Base-by-base conservation (phyloP, 2,797 vertebrate species). In the Sebastes elongatus region DNA sequence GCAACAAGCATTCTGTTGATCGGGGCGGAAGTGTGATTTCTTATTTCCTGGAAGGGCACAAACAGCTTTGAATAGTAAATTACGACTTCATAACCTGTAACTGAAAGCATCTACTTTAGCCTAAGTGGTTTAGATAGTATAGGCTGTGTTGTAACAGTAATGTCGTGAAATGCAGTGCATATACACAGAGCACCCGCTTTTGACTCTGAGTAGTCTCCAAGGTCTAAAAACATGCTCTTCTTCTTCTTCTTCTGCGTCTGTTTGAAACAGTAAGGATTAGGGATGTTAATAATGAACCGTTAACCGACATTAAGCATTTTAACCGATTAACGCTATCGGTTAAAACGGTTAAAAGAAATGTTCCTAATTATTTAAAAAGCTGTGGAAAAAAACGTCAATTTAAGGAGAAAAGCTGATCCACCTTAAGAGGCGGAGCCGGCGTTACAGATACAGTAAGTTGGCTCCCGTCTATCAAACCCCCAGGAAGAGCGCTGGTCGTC, bases 41-140 rank as follows among this genome's bases (percentile, higher is more conserved):
- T 55, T 35, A 76, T 77, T 68, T 71, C 30, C 52, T 38, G 38
- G 27, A 63, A 1, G 20, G 23, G 62, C 9, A 9, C 67, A 76
- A 65, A 81, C 66, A 55, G 70, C 52, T 81, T 65, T 82, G 79
- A 86, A 70, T 78, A 72, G 42, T 77, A 85, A 89, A 86, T 86
- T 27, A 64, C 3, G 11, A 62, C 46, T 60, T 78, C 18, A 53
- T 56, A 66, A 74, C 57, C 59, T 61, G 22, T 53, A 66, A 73
- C 56, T 59, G 66, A 67, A 84, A 75, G 25, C 53, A 20, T 69
- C 27, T 49, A 33, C 53, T 65, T 64, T 73, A 67, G 53, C 30
- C 42, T 49, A 10, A 73, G 69, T 67, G 56, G 56, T 49, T 18
- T 49, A 20, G 49, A 78, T 76, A 46, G 80, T 76, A 64, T 70